phyloP scores from a whole-genome alignment of 2,888 invertebrate genomes.

The Alloscopus bannaensis region DNA sequence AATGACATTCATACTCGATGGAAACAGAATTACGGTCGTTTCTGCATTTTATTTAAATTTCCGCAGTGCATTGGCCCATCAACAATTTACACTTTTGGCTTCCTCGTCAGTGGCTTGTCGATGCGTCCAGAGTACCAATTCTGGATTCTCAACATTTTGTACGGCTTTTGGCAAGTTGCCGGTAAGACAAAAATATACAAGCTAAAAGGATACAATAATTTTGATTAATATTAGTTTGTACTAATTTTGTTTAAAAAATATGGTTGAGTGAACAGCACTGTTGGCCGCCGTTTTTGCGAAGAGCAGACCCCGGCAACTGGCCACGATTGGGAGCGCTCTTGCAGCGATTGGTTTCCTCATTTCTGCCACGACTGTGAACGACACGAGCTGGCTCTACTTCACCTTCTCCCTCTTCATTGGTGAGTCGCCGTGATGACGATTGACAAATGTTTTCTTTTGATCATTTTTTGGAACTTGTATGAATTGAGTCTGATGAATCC shows the following conservation, averaged over 20 bases:
- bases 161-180: constrained; percentile 58
- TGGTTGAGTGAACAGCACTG: too few species aligned
- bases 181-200: constrained; percentile 66
- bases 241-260: too few species aligned
- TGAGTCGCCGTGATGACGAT: constrained; percentile 38
- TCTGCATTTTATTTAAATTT: too few species aligned
- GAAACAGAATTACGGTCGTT: too few species aligned
- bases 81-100: constrained; percentile 62
- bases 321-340: constrained; percentile 56
- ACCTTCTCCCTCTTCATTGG: constrained; percentile 67
- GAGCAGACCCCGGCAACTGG: constrained; percentile 50
- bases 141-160: constrained; percentile 67
- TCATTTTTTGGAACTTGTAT: not conserved
- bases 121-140: constrained; percentile 26
- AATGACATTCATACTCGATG: too few species aligned
- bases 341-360: constrained; percentile 66
- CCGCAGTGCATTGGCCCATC: constrained; percentile 64
- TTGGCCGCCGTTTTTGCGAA: constrained; percentile 41
- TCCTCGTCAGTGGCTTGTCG: constrained; percentile 50
- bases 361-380: constrained; percentile 48
- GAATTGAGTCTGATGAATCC: not conserved
- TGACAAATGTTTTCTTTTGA: not conserved
- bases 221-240: constrained; percentile 4
- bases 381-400: constrained; percentile 61
- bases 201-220: too few species aligned